These are phyloP conservation scores for Neosilurus mollespiculum DNA, from an alignment of 2,797 vertebrate genomes.

Conservation along the genomic window DNA sequence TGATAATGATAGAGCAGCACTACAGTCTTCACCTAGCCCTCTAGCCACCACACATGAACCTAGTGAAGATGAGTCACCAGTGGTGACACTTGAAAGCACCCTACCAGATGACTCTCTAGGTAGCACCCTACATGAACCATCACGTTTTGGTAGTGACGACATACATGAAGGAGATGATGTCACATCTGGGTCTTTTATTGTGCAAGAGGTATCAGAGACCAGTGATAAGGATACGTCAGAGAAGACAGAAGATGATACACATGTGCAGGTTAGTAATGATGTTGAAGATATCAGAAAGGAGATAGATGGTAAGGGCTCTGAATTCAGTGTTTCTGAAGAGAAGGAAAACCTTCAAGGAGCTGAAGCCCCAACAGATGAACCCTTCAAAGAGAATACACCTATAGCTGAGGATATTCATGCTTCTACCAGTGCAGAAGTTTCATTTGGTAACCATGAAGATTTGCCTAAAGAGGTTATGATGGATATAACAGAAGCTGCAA, in stretches of 20 bases:
- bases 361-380: not conserved
- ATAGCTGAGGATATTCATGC: constrained; percentile 15
- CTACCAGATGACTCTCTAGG: not conserved
- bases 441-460: not conserved
- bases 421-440: not conserved
- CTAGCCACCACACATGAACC: not conserved
- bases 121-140: constrained; percentile 11
- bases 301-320: not conserved
- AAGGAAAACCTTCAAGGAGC: not conserved
- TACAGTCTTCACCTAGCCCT: constrained; percentile 25
- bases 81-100: constrained; percentile 7
- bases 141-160: not conserved
- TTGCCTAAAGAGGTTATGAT: not conserved
- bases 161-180: not conserved
- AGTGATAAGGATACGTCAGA: not conserved
- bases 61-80: not conserved
- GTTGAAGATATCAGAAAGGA: constrained; percentile 1
- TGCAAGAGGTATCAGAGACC: not conserved
- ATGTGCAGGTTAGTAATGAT: not conserved
- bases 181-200: constrained; percentile 8
- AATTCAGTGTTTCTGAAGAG: not conserved
- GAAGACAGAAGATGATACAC: constrained; percentile 8
- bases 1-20: not conserved
- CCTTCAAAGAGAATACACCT: constrained; percentile 8
- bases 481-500: not conserved